Conservation (phyloP, 2,113 vertebrate genomes). For the Syngnathus floridae region DNA sequence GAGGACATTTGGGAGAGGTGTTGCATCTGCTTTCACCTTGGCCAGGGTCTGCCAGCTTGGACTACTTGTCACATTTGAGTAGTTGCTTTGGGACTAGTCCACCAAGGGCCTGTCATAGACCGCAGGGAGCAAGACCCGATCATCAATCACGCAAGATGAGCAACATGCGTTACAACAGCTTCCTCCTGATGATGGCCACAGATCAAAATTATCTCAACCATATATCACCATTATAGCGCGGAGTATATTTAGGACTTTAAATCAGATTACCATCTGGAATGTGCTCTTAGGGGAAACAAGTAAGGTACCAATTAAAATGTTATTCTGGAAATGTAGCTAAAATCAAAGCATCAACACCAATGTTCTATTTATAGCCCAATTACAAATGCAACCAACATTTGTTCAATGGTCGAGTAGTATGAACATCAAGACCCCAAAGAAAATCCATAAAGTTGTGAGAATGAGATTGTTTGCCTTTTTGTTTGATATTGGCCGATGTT, state of each 20-base stretch:
- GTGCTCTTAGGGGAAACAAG: neutral
- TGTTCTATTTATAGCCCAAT: neutral
- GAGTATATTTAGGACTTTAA: constrained; percentile 13
- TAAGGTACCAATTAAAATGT: constrained; percentile 14
- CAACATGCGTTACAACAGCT: constrained; percentile 38
- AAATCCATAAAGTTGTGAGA: neutral
- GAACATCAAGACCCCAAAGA: neutral
- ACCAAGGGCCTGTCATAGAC: constrained; percentile 54
- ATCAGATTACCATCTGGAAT: constrained; percentile 9
- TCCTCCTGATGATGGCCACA: constrained; percentile 32
- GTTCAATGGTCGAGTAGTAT: no score
- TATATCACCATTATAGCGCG: neutral
- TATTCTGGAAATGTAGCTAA: neutral
- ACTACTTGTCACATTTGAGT: constrained; percentile 62
- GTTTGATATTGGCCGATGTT: neutral
- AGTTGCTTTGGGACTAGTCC: constrained; percentile 56
- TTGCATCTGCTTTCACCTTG: constrained; percentile 65
- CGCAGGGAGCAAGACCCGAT: constrained; percentile 51
- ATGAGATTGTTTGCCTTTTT: neutral
- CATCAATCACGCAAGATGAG: constrained; percentile 64
- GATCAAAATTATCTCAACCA: constrained; percentile 35
- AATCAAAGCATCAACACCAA: neutral
- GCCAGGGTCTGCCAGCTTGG: constrained; percentile 47
- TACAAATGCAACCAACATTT: neutral
- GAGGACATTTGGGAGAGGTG: constrained; percentile 40